Conservation (phyloP, 2,797 vertebrate species). For the Oryzias dopingdopingensis region DNA sequence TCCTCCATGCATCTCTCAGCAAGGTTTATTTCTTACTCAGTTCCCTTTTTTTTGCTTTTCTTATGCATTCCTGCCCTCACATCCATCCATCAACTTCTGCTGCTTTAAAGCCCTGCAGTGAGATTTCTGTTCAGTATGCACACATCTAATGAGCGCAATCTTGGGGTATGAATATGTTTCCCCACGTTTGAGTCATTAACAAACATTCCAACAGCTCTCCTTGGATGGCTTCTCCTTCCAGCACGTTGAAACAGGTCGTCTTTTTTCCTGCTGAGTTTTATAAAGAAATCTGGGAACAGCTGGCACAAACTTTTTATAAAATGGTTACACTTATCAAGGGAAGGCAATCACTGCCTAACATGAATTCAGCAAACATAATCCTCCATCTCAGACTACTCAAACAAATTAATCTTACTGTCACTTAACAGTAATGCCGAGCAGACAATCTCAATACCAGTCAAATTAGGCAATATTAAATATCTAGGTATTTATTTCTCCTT, state of each 20-base stretch:
- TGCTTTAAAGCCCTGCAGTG: constrained; percentile 44
- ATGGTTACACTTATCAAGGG: no score
- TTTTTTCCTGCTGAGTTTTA: constrained; percentile 1
- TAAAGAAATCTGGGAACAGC: no score
- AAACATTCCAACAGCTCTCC: constrained; percentile 45
- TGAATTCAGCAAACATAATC: no score
- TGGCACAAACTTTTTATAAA: no score
- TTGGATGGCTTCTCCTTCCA: constrained; percentile 25
- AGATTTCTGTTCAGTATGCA: constrained; percentile 52
- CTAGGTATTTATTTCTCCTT: no score
- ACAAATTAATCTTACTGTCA: no score
- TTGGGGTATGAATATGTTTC: constrained; percentile 46
- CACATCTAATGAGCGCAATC: constrained; percentile 44
- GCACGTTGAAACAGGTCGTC: constrained; percentile 35
- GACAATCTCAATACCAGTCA: no score
- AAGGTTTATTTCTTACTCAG: constrained; percentile 4
- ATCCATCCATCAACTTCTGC: constrained; percentile 33
- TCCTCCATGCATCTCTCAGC: constrained; percentile 7
- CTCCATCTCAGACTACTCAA: no score
- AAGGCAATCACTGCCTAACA: no score
- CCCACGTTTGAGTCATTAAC: constrained; percentile 50
- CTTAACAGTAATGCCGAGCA: no score
- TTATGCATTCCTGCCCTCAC: not conserved
- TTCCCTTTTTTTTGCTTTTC: constrained; percentile 8
- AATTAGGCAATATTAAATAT: no score